Base-by-base conservation (phyloP, 2,113 vertebrate species). In the Noctilio leporinus region DNA sequence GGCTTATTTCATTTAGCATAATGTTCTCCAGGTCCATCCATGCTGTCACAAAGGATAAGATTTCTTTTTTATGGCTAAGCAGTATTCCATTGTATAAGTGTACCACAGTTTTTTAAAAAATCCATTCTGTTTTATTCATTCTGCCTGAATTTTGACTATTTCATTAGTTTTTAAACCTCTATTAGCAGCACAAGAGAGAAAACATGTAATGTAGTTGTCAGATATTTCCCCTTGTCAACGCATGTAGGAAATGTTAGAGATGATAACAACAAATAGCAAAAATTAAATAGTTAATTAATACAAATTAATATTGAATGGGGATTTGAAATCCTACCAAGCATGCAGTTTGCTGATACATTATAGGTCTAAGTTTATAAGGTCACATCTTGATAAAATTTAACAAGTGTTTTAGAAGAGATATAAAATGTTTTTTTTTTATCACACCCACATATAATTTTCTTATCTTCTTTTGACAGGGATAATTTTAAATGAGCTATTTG, bases 391-490 rank as follows among this genome's bases (percentile, higher is more conserved):
- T 93, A 96, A 94, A 93, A 97, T 93, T 96, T 97, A 96, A 97
- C 87, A 97, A 96, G 85, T 97, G 91, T 96, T 97, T 97, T 96
- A 97, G 69, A 92, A 96, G 85, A 96, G 95, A 97, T 88, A 94
- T 45, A 96, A 96, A 97, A 91, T 95, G 89, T 91, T 95, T 78
- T 95, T 73, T 73, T 75, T 96, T 93, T 73, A 92, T 94, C 94
- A 96, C 95, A 92, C 97, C 97, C 95, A 94, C 93, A 95, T 24
- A 15, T 96, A 97, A 97, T 97, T 97, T 97, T 96, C 97, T 97
- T 97, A 97, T 97, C 97, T 97, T 96, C 97, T 97, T 96, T 95
- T 97, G 97, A 97, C 97, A 97, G 95, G 96, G 82, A 97, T 96
- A 96, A 97, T 97, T 97, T 97, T 97, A 96, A 97, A 94, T 97